These are phyloP conservation scores for Chiroxiphia lanceolata DNA, from an alignment of 2,797 vertebrate genomes.

Conservation along the genomic window DNA sequence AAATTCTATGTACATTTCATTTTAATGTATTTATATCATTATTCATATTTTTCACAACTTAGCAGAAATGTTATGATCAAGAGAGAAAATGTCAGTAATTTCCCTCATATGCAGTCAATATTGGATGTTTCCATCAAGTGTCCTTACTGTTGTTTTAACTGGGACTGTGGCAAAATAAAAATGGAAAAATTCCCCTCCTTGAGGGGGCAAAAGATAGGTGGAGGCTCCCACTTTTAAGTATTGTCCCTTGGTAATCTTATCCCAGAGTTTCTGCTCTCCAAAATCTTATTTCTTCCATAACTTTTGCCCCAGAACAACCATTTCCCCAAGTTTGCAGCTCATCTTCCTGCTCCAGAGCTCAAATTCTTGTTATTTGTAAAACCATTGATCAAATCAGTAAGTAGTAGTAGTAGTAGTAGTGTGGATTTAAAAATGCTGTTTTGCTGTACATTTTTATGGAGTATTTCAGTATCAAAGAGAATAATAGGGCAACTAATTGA, in stretches of 20 bases:
- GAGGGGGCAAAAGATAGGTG: too few relatives aligned
- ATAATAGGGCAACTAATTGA: neutral
- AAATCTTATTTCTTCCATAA: neutral
- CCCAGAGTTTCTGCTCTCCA: neutral
- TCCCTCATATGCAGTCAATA: neutral
- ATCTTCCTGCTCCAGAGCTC: neutral
- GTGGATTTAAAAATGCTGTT: neutral
- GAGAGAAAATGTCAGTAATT: neutral
- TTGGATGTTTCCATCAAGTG: neutral
- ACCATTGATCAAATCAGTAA: neutral
- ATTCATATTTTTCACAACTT: neutral
- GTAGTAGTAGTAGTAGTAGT: neutral
- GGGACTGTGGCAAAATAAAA: neutral
- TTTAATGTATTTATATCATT: constrained; percentile 33
- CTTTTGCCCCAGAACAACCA: neutral
- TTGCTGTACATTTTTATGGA: neutral
- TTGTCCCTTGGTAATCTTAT: neutral
- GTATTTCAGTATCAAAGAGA: neutral
- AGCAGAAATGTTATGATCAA: neutral
- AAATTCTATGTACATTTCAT: neutral
- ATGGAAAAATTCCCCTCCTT: neutral
- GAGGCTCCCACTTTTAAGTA: neutral
- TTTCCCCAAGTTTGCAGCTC: neutral
- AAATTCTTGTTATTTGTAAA: neutral
- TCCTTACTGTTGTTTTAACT: neutral